Conservation (phyloP, 1,140 invertebrate genomes). For the Mamestra configurata region DNA sequence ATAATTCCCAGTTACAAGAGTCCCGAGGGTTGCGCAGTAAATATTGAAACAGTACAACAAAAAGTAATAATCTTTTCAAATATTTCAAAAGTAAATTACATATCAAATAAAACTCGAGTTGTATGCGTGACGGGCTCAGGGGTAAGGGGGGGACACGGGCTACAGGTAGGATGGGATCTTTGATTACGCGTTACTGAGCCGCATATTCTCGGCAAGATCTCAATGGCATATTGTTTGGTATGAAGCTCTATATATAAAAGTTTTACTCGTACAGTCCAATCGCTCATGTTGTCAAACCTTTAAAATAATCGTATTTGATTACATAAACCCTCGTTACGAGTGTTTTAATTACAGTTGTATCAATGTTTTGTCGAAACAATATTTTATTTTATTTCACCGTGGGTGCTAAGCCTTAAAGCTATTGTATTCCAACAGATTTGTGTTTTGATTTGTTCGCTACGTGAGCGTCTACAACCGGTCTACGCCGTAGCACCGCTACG, state of each 20-base stretch:
- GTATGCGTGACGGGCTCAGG: conserved; percentile 23
- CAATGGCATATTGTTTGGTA: background rate
- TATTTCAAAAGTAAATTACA: conserved; percentile 51
- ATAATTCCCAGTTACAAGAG: conserved; percentile 25
- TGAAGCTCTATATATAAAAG: background rate
- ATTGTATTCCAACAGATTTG: conserved; percentile 42
- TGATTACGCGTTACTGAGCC: conserved; percentile 8
- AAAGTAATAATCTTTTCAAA: conserved; percentile 52
- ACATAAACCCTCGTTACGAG: background rate
- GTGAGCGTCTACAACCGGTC: conserved; percentile 45
- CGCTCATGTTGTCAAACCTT: background rate
- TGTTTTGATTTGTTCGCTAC: conserved; percentile 44
- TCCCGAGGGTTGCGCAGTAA: conserved; percentile 12
- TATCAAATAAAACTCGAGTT: conserved; percentile 44
- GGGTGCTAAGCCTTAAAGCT: background rate
- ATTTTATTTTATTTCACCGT: background rate
- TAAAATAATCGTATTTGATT: background rate
- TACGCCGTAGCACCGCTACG: conserved; percentile 25
- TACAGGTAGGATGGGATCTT: background rate
- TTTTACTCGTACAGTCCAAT: background rate
- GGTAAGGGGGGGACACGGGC: background rate
- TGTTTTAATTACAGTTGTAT: background rate
- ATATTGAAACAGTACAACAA: conserved; percentile 47
- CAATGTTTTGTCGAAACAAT: background rate
- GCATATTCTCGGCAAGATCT: background rate